Percentiles rank a stretch among this genome's conserved stretches.
phyloP scores from a whole-genome alignment of 2,888 invertebrate species.

The Eupithecia centaureata region DNA sequence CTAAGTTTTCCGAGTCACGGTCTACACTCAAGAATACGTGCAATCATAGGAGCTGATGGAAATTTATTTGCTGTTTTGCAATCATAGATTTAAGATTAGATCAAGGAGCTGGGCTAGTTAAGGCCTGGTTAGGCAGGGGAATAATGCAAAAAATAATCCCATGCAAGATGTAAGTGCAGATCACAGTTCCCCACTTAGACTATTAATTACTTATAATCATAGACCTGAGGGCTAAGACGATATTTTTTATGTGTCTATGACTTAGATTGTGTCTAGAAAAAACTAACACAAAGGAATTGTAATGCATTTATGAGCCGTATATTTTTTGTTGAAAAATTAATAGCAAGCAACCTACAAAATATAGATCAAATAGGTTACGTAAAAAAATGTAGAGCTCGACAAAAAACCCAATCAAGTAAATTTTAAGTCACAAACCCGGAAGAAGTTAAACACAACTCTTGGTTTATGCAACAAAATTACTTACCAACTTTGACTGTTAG shows the following conservation, averaged over 20 bases:
- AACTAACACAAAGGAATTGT: background rate
- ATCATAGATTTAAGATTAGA: too few species aligned
- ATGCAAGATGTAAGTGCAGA: too few species aligned
- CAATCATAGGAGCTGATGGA: too few species aligned
- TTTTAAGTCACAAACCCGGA: conserved; percentile 17
- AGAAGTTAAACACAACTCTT: background rate
- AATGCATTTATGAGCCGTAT: background rate
- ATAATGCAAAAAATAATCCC: too few species aligned
- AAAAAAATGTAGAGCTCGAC: background rate
- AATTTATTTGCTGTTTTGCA: too few species aligned
- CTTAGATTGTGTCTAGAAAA: background rate
- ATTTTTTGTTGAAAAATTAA: conserved; percentile 19
- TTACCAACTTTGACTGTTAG: background rate
- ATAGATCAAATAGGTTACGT: background rate
- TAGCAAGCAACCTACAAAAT: background rate
- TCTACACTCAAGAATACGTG: too few species aligned
- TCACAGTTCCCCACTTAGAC: too few species aligned
- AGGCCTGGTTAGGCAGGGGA: too few species aligned
- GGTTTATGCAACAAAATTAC: background rate
- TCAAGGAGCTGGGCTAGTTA: too few species aligned
- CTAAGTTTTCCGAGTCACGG: too few species aligned
- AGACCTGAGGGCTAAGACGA: too few species aligned
- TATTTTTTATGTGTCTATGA: background rate
- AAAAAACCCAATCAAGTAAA: conserved; percentile 15
- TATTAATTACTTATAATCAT: too few species aligned